Conservation (phyloP, 2,797 vertebrate genomes). For the Odontamblyopus rebecca region DNA sequence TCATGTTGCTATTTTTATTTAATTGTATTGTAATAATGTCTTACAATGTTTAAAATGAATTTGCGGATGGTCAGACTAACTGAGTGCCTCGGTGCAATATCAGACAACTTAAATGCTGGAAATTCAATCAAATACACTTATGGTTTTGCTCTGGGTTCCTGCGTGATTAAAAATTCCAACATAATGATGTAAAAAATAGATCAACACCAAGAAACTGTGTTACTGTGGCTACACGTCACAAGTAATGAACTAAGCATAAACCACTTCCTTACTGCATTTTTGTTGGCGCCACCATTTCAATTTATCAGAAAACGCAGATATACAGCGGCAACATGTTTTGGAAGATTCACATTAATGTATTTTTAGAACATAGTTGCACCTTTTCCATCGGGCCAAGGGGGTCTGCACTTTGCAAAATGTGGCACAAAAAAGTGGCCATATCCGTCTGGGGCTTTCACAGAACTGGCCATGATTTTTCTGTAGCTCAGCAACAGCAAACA, state of each 20-base stretch:
- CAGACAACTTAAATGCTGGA: constrained; percentile 1
- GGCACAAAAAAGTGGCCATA: constrained; percentile 52
- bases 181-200: constrained; percentile 32
- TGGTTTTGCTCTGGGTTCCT: constrained; percentile 21
- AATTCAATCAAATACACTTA: constrained; percentile 8
- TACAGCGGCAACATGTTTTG: constrained; percentile 49
- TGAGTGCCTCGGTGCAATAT: background rate
- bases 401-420: constrained; percentile 60
- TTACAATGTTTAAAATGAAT: background rate
- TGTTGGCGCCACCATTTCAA: constrained; percentile 60
- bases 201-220: constrained; percentile 39
- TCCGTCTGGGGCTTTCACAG: constrained; percentile 54
- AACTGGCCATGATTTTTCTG: constrained; percentile 57
- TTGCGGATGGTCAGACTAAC: background rate
- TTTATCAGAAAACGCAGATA: constrained; percentile 66
- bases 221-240: constrained; percentile 46
- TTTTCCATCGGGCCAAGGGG: constrained; percentile 58
- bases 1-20: background rate
- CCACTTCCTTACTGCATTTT: constrained; percentile 61
- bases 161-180: constrained; percentile 35
- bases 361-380: constrained; percentile 57
- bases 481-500: constrained; percentile 84
- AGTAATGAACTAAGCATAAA: constrained; percentile 50
- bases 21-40: background rate
- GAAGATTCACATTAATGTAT: constrained; percentile 61